Base-by-base conservation (phyloP, 2,113 vertebrate genomes). In the Neodon shergylaensis region DNA sequence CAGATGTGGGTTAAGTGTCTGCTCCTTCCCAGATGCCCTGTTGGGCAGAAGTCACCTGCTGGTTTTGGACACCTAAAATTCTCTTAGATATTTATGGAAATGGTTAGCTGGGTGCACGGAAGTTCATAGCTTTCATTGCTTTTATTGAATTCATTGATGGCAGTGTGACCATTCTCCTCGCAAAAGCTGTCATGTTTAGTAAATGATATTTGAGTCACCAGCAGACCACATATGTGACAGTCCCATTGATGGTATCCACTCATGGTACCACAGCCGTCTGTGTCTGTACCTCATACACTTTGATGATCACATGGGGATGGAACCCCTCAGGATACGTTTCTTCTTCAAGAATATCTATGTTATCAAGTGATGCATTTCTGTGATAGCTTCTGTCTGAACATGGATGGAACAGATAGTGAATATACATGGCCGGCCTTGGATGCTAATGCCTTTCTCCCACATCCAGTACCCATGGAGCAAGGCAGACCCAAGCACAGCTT, bases 401-500 rank as follows among this genome's bases (percentile, higher is more conserved):
- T 11, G 89, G 7, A 6, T 17, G 36, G 74, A 87, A 85, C 19
- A 52, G 19, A 52, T n/a, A 47, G 0, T 28, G 66, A 22, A 3
- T 13, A 1, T 8, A 44, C 63, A 79, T 8, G 28, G 1, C 47
- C 49, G 36, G 52, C 44, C 13, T 19, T 73, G 5, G 9, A 13
- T 2, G 21, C 26, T 4, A 2, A 39, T 5, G 1, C 2, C 68
- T 33, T 44, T 73, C 70, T 74, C 36, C 61, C 10, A 42, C 68
- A 1, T n/a, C 24, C 21, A 1, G 3, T 42, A 3, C 21, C 39
- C 42, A 2, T 16, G 1, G 49, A 72, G 19, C 33, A 70, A 54
- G 33, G 63, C 1, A 2, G 0, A 19, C 2, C 24, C 1, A 1
- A 0, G 5, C 6, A 31, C 13, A 7, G 8, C 42, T 42, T 36